phyloP scores from a whole-genome alignment of 2,888 invertebrate species.

The Thelaira solivaga region DNA sequence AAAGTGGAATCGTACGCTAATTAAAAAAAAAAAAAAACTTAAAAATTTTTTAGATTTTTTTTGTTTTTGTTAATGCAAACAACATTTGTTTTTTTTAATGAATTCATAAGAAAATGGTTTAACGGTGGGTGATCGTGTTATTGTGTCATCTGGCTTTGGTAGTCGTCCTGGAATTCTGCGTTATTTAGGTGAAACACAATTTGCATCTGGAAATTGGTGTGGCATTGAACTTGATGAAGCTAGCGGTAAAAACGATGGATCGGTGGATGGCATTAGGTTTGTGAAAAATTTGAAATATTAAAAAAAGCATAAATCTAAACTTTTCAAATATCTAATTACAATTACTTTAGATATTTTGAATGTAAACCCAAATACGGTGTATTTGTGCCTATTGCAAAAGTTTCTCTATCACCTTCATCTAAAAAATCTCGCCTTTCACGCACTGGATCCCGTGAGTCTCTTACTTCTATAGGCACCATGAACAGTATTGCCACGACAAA shows the following conservation, averaged over 20 bases:
- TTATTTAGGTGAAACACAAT: slow-evolving; percentile 92
- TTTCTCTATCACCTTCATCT: slow-evolving; percentile 89
- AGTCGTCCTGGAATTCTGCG: slow-evolving; percentile 92
- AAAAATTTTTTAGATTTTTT: no score
- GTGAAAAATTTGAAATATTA: neutral
- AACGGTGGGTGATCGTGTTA: slow-evolving; percentile 93
- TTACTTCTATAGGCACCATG: slow-evolving; percentile 83
- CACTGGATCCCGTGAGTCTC: slow-evolving; percentile 90
- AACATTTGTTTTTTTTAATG: neutral
- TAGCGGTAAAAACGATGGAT: slow-evolving; percentile 96
- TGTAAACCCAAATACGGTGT: slow-evolving; percentile 94
- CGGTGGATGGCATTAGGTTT: slow-evolving; percentile 93
- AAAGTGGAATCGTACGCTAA: no score
- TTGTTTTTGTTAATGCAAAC: no score
- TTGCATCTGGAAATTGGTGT: slow-evolving; percentile 96
- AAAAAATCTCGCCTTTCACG: slow-evolving; percentile 83
- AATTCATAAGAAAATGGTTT: slow-evolving; percentile 79
- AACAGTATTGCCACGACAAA: slow-evolving; percentile 79
- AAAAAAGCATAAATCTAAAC: neutral
- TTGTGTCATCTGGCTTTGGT: slow-evolving; percentile 90
- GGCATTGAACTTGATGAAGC: slow-evolving; percentile 97
- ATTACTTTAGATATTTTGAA: slow-evolving; percentile 91
- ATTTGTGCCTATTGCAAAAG: slow-evolving; percentile 94
- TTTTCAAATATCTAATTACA: slow-evolving; percentile 26
- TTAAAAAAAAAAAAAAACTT: no score